Evolutionary conservation across 2,113 vertebrate species (phyloP).

Genomic region (Dendrocopos noguchii): DNA sequence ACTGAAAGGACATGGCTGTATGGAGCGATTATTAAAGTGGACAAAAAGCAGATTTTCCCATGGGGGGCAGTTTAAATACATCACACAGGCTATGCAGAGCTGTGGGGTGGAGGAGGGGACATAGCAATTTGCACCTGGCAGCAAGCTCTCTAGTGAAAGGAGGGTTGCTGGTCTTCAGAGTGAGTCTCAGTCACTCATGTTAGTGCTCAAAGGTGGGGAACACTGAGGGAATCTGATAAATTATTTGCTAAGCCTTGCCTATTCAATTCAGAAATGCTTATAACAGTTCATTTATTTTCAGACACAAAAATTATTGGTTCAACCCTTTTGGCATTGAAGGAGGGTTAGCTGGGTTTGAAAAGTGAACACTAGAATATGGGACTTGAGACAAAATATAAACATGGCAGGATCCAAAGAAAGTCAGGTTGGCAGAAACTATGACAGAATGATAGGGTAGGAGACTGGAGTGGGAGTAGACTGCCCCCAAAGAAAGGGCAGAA

Average conservation of each 20-base stretch:
- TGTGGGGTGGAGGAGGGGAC: neutral
- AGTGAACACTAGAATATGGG: neutral
- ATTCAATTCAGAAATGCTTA: neutral
- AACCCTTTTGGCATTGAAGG: neutral
- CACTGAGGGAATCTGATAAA: neutral
- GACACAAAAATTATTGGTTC: neutral
- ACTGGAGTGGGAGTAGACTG: neutral
- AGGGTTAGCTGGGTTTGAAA: neutral
- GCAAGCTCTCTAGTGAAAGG: neutral
- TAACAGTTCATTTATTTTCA: neutral
- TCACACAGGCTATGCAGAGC: neutral
- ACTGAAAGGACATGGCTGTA: neutral
- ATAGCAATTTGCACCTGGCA: neutral
- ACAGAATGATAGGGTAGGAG: neutral
- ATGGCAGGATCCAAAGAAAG: neutral
- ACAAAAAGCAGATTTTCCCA: constrained; percentile 9
- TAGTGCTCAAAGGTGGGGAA: neutral
- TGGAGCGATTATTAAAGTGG: neutral
- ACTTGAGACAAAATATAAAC: neutral
- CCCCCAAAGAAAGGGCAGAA: neutral
- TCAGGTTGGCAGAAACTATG: neutral
- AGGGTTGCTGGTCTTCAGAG: neutral
- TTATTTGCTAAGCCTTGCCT: neutral
- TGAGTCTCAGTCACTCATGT: neutral
- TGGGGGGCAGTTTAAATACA: neutral